Evolutionary conservation across 2,113 vertebrate species (phyloP).

Genomic region (Nesogale talazaci): DNA sequence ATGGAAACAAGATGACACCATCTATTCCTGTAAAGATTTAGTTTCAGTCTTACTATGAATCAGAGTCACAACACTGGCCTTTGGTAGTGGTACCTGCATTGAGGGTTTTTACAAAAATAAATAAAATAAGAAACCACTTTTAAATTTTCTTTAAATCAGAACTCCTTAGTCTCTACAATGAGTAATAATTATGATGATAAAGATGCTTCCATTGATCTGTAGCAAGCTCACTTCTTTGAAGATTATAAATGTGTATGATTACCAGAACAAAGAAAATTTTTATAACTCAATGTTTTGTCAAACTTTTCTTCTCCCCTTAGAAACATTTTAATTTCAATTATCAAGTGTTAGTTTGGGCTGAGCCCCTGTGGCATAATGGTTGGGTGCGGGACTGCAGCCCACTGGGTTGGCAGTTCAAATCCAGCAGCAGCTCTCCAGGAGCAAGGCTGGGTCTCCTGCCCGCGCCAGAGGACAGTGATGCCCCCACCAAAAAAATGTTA

Average conservation of each 20-base stretch:
- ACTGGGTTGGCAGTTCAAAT: too few species aligned
- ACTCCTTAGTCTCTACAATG: neutral
- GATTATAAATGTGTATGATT: neutral
- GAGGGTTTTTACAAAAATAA: neutral
- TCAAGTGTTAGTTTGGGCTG: conserved; percentile 16
- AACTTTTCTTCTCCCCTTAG: conserved; percentile 10
- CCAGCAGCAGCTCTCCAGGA: too few species aligned
- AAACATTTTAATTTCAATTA: conserved; percentile 19
- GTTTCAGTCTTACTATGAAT: too few species aligned
- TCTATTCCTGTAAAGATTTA: too few species aligned
- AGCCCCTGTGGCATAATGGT: too few species aligned
- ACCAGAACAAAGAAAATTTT: conserved; percentile 18
- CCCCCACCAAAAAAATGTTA: too few species aligned
- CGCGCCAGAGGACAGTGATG: too few species aligned
- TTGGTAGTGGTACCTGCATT: neutral
- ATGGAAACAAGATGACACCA: too few species aligned
- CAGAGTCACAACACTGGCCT: too few species aligned
- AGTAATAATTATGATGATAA: neutral
- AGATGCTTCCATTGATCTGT: neutral
- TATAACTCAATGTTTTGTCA: conserved; percentile 1
- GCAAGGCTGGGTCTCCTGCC: too few species aligned
- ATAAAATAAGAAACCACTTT: neutral
- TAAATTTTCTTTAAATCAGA: neutral
- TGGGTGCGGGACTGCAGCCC: too few species aligned
- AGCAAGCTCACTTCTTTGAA: neutral